Evolutionary conservation across 2,888 invertebrate genomes (phyloP), one percentile per base, ranked within the genome.

Genomic region (Falcaria lacertinaria): DNA sequence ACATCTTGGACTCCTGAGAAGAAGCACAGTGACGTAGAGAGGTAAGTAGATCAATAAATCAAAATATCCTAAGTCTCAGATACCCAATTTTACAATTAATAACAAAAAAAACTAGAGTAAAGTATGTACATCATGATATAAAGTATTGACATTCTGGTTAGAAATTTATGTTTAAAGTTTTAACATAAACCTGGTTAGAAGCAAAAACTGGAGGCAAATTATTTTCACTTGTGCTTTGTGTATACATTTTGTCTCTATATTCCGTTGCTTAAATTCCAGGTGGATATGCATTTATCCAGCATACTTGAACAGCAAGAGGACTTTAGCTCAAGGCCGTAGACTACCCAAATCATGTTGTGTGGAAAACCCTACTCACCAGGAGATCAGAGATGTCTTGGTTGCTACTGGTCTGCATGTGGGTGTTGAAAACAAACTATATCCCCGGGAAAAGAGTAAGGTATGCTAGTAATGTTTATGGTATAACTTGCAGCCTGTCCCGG

Each of bases 261-360:
- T n/a, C n/a, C n/a, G n/a, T n/a, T 36, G 34, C 16, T 45, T 25
- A 44, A 16, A 41, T 66, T 72, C 33, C 86, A 95, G 96, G 72
- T 99, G 99, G 99, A 91, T 98, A 44, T 98, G 98, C 73, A 94
- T 99, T 49, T 99, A 99, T 80, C 99, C 99, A 43, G 95, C 97
- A 0, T 99, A 99, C 66, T 90, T 99, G 39, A 99, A 99, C 74
- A 96, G 94, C 63, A 98, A 97, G 72, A 98, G 96, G 76, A 95
- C 97, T 0, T 77, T 95, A 13, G 96, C 96, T 1, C 94, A 98
- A 78, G 99, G 99, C 4, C 91, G 99, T 25, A 92, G 94, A 57
- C 87, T 99, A 15, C 84, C 95, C 0, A 97, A 97, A 80, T 91
- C 93, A 1, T 93, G 93, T 73, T 97, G 97, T 74, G 95, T 99